Percentiles rank a stretch among this genome's conserved stretches.
phyloP scores from a whole-genome alignment of 1,140 invertebrate species.

The Delia radicum region DNA sequence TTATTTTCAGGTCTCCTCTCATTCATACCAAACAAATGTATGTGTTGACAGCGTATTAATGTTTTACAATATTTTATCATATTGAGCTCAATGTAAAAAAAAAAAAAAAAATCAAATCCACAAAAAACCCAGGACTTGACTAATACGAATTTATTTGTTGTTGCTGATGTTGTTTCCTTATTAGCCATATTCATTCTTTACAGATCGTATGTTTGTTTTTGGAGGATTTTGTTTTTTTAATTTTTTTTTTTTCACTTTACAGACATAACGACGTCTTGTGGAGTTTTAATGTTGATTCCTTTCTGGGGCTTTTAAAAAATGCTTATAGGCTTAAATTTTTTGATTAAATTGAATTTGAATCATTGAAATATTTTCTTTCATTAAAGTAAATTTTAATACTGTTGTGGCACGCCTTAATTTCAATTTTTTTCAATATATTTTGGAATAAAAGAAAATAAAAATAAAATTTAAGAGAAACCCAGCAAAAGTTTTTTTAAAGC shows the following conservation, averaged over 20 bases:
- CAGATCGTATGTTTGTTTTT: not conserved
- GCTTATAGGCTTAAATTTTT: not conserved
- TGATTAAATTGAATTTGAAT: not conserved
- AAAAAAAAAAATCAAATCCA: not conserved
- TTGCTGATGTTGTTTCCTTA: not conserved
- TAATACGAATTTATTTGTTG: not conserved
- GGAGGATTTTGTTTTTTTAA: not conserved
- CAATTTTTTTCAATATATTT: too few species aligned
- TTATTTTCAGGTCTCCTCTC: not conserved
- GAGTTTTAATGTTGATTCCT: not conserved
- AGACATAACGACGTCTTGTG: not conserved
- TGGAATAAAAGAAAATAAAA: too few species aligned
- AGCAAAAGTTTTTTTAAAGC: too few species aligned
- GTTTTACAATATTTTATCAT: conserved; percentile 43
- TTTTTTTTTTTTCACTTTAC: not conserved
- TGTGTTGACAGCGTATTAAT: conserved; percentile 56
- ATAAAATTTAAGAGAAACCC: too few species aligned
- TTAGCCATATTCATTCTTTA: not conserved
- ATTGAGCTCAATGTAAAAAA: not conserved
- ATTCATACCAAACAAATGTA: conserved; percentile 36
- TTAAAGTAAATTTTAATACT: too few species aligned
- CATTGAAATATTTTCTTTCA: not conserved
- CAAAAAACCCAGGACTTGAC: not conserved
- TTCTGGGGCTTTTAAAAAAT: not conserved
- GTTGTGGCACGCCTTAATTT: too few species aligned